Evolutionary conservation across 2,888 invertebrate genomes (phyloP).

Genomic region (Panopea generosa): DNA sequence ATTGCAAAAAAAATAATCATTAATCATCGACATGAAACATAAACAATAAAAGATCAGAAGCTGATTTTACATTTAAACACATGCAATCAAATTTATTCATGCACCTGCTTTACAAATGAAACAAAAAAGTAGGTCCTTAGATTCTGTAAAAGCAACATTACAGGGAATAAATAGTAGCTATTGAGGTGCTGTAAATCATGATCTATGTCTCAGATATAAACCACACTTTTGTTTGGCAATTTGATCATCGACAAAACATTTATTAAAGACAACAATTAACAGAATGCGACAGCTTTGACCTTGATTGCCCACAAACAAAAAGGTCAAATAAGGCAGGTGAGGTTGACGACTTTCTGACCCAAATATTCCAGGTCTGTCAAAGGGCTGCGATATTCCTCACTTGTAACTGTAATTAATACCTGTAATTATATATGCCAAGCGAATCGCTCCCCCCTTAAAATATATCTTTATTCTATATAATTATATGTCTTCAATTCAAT

Average conservation of each 20-base stretch:
- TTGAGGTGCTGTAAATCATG: too few relatives aligned
- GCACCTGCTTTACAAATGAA: conserved; percentile 7
- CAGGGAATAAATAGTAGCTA: too few relatives aligned
- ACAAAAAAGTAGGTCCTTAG: conserved; percentile 18
- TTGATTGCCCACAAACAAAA: conserved; percentile 23
- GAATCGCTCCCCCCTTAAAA: too few relatives aligned
- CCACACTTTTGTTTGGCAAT: conserved; percentile 24
- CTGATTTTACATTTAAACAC: too few relatives aligned
- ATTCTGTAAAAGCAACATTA: conserved; percentile 12
- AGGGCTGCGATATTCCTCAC: conserved; percentile 8
- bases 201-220: too few relatives aligned
- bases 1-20: too few relatives aligned
- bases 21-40: too few relatives aligned
- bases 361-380: conserved; percentile 17
- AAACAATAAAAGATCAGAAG: too few relatives aligned
- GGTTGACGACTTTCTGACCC: conserved; percentile 23
- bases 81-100: neutral
- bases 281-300: conserved; percentile 25
- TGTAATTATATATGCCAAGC: conserved; percentile 22
- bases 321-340: conserved; percentile 25
- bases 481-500: too few relatives aligned
- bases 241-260: conserved; percentile 18
- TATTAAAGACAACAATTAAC: conserved; percentile 18
- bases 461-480: too few relatives aligned
- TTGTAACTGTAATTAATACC: conserved; percentile 3